A percentile compares a stretch with the other conserved stretches of the same genome.
Evolutionary conservation across 1,140 invertebrate genomes (phyloP).

Genomic region (Dendroctonus valens): DNA sequence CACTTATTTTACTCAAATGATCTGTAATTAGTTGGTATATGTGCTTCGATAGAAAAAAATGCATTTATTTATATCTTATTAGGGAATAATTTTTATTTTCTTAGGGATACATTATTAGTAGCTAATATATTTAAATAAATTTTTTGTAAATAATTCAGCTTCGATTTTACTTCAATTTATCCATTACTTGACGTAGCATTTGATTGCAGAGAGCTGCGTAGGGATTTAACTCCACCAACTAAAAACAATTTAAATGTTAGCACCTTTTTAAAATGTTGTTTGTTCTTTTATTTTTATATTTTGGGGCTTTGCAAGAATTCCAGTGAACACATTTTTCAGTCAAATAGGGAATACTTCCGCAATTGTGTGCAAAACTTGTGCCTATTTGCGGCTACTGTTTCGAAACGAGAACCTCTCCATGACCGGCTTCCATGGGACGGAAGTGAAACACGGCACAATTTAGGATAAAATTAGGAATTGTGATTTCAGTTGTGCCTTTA

Average conservation of each 20-base stretch:
- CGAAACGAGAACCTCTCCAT: no score
- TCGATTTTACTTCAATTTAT: slow-evolving; percentile 47
- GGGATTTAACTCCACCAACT: slow-evolving; percentile 77
- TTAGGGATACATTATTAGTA: slow-evolving; percentile 17
- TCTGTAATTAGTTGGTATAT: slow-evolving; percentile 22
- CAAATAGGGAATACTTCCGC: no score
- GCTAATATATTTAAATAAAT: slow-evolving; percentile 34
- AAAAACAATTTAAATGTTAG: slow-evolving; percentile 36
- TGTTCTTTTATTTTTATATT: no score
- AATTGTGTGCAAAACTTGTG: no score
- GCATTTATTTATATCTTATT: slow-evolving; percentile 33
- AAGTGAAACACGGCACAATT: no score
- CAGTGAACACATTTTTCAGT: no score
- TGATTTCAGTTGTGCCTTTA: no score
- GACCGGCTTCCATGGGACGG: no score
- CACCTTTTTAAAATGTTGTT: neutral
- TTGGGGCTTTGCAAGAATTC: no score
- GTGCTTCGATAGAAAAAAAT: slow-evolving; percentile 28
- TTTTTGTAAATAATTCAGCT: slow-evolving; percentile 35
- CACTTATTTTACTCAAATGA: neutral
- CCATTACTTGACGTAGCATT: slow-evolving; percentile 75
- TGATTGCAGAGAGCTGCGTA: slow-evolving; percentile 90
- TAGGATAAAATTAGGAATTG: no score
- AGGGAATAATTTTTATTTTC: slow-evolving; percentile 16
- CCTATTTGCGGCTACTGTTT: no score